Evolutionary conservation across 2,888 invertebrate species (phyloP).

Genomic region (Papilio demoleus): DNA sequence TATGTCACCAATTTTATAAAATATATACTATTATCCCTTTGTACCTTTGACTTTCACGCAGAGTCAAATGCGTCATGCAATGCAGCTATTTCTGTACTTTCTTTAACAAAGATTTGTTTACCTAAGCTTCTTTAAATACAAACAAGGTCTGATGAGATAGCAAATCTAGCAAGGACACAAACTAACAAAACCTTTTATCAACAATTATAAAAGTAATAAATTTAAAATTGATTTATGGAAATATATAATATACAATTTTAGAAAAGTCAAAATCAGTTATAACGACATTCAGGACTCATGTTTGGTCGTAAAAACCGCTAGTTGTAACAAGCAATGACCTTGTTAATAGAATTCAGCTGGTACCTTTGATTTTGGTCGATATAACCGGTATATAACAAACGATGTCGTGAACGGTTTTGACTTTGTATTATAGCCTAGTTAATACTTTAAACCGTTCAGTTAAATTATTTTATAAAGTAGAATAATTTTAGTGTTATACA

Average conservation of each 20-base stretch:
- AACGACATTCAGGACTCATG: too few relatives aligned
- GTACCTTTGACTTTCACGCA: background rate
- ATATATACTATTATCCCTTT: background rate
- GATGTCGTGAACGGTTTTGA: too few relatives aligned
- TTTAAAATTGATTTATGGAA: too few relatives aligned
- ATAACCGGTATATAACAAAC: too few relatives aligned
- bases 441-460: background rate
- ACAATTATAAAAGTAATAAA: too few relatives aligned
- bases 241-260: too few relatives aligned
- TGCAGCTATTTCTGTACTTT: background rate
- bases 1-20: background rate
- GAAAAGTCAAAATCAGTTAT: too few relatives aligned
- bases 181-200: background rate
- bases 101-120: constrained; percentile 8
- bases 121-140: constrained; percentile 4
- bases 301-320: too few relatives aligned
- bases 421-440: too few relatives aligned
- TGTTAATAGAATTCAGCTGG: too few relatives aligned
- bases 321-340: too few relatives aligned
- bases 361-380: too few relatives aligned
- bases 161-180: background rate
- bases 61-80: background rate
- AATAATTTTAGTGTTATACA: background rate
- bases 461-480: background rate
- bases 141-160: constrained; percentile 7